Evolutionary conservation across 2,888 invertebrate genomes (phyloP).

Genomic region (Ormyrus nitidulus): DNA sequence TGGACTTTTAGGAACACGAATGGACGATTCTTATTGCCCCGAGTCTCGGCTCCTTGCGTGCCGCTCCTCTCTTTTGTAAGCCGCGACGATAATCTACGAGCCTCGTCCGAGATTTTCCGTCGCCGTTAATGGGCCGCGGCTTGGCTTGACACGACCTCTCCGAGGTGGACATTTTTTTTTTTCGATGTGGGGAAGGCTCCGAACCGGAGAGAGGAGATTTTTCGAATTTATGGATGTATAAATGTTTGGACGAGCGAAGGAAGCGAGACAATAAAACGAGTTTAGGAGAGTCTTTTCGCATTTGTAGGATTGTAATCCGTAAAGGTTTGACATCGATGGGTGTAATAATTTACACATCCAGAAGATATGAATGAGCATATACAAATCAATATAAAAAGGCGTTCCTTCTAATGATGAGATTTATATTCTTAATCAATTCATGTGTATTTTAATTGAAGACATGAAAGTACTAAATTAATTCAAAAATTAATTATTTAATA

Average conservation of each 20-base stretch:
- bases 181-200: not conserved
- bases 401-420: no score
- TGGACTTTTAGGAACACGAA: slow-evolving; percentile 39
- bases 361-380: not conserved
- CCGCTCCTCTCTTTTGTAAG: not conserved
- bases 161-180: slow-evolving; percentile 15
- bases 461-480: no score
- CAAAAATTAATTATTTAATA: no score
- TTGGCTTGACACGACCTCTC: slow-evolving; percentile 3
- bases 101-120: slow-evolving; percentile 34
- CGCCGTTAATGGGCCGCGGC: slow-evolving; percentile 29
- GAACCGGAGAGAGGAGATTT: not conserved
- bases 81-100: slow-evolving; percentile 32
- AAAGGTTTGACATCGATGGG: not conserved
- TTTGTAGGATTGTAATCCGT: slow-evolving; percentile 2
- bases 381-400: no score
- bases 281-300: slow-evolving; percentile 9
- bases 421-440: no score
- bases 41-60: not conserved
- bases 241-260: slow-evolving; percentile 12
- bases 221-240: slow-evolving; percentile 30
- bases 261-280: slow-evolving; percentile 6
- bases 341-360: slow-evolving; percentile 7
- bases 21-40: slow-evolving; percentile 33
- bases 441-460: no score